These are phyloP conservation scores for Scrobipalpa atriplicella DNA, from an alignment of 2,888 invertebrate species.

Conservation along the genomic window DNA sequence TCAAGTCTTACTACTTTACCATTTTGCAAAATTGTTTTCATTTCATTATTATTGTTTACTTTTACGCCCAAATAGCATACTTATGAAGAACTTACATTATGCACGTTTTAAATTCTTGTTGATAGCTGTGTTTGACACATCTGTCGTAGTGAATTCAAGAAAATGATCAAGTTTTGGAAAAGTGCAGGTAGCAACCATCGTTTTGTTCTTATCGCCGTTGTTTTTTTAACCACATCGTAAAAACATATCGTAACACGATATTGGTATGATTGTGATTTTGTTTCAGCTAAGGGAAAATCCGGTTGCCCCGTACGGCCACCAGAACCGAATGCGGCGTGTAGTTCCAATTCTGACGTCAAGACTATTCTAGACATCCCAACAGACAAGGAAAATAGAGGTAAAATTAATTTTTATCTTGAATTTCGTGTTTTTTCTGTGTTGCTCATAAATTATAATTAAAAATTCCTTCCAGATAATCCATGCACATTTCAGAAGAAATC, in stretches of 20 bases:
- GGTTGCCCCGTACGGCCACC: slow-evolving; percentile 79
- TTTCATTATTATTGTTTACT: slow-evolving; percentile 62
- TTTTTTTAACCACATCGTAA: neutral
- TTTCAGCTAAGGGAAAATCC: slow-evolving; percentile 78
- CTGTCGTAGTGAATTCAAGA: slow-evolving; percentile 44
- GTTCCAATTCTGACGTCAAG: slow-evolving; percentile 45
- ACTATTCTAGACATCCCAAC: slow-evolving; percentile 54
- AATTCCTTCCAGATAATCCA: slow-evolving; percentile 59
- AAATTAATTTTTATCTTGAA: slow-evolving; percentile 31
- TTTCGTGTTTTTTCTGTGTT: neutral
- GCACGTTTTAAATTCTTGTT: slow-evolving; percentile 39
- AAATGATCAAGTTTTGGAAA: slow-evolving; percentile 91
- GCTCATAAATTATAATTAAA: slow-evolving; percentile 8
- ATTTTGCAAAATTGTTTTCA: slow-evolving; percentile 49
- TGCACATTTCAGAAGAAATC: slow-evolving; percentile 79
- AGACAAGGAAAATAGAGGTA: slow-evolving; percentile 63
- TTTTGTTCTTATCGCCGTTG: slow-evolving; percentile 20
- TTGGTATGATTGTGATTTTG: slow-evolving; percentile 30
- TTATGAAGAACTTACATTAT: slow-evolving; percentile 51
- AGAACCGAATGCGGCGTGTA: slow-evolving; percentile 50
- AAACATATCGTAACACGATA: neutral
- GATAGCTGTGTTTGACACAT: slow-evolving; percentile 40
- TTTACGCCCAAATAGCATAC: slow-evolving; percentile 52
- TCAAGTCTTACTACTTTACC: slow-evolving; percentile 8
- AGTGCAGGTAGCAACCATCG: slow-evolving; percentile 82